A percentile compares a stretch with the other conserved stretches of the same genome.
phyloP scores from a whole-genome alignment of 1,140 invertebrate species.

The Argopecten irradians region DNA sequence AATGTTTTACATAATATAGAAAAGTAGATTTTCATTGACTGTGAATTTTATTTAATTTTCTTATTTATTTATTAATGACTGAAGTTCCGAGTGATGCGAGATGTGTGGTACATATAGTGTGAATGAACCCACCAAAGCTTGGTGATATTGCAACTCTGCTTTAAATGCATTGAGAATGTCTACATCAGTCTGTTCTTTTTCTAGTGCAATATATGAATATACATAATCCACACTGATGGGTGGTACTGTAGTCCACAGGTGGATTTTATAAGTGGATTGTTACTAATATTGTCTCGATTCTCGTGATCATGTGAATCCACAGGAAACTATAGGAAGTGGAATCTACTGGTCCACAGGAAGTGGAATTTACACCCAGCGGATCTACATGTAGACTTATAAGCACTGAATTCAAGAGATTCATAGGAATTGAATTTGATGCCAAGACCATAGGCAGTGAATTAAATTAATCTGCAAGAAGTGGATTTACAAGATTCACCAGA shows the following conservation, averaged over 20 bases:
- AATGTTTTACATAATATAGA: background rate
- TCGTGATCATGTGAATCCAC: too few species aligned
- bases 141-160: background rate
- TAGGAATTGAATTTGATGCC: too few species aligned
- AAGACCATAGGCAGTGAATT: background rate
- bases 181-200: background rate
- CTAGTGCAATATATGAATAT: slow-evolving; percentile 6
- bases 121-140: background rate
- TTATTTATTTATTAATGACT: background rate
- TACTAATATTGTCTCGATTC: too few species aligned
- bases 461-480: background rate
- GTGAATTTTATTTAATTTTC: slow-evolving; percentile 12
- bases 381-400: too few species aligned
- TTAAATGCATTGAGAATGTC: background rate
- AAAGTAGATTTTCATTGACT: background rate
- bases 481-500: too few species aligned
- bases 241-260: too few species aligned
- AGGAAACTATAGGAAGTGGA: too few species aligned
- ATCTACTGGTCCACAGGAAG: too few species aligned
- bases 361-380: too few species aligned
- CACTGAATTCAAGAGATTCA: too few species aligned
- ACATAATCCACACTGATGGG: background rate
- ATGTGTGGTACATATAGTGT: background rate
- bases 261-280: too few species aligned
- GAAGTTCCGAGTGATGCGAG: too few species aligned